These are phyloP conservation scores for Cydia fagiglandana DNA, from an alignment of 1,140 invertebrate genomes.

Conservation along the genomic window DNA sequence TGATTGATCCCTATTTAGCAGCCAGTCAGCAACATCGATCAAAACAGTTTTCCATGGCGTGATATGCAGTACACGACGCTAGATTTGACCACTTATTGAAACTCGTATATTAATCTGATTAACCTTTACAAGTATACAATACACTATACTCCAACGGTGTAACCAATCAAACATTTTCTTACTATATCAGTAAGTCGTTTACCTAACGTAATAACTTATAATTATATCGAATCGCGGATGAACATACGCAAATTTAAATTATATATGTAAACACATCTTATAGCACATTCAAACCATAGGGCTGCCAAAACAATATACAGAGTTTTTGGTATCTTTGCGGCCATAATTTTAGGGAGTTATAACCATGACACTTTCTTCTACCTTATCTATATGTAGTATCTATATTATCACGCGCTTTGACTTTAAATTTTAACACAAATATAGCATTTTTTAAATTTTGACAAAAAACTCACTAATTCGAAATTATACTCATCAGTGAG, in stretches of 20 bases:
- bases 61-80: no score
- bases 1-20: no score
- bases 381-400: neutral
- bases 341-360: conserved; percentile 33
- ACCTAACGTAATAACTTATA: no score
- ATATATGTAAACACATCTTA: conserved; percentile 22
- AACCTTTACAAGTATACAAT: no score
- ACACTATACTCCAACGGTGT: no score
- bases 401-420: neutral
- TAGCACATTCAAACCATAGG: conserved; percentile 53
- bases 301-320: conserved; percentile 63
- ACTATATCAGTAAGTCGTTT: no score
- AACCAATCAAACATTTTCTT: no score
- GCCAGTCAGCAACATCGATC: no score
- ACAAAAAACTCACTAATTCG: neutral
- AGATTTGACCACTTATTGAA: no score
- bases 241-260: conserved; percentile 3
- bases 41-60: no score
- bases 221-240: neutral
- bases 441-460: neutral
- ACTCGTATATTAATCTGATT: no score
- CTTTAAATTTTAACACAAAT: neutral
- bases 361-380: conserved; percentile 26
- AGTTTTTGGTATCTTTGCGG: conserved; percentile 41
- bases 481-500: neutral